Evolutionary conservation across 2,113 vertebrate species (phyloP).

Genomic region (Butorides virescens): DNA sequence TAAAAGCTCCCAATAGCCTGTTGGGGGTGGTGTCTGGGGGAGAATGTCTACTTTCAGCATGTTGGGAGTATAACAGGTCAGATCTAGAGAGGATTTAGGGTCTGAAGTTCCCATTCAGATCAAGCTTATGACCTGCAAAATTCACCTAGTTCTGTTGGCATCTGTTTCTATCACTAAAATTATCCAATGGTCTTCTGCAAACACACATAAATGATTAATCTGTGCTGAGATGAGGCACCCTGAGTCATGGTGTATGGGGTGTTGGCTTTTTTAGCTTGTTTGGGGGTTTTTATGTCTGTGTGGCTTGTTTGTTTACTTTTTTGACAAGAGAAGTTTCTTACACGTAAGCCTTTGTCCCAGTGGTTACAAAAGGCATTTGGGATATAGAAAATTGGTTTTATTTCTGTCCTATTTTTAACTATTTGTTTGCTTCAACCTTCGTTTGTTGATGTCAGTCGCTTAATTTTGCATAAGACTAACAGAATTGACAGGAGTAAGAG

Average conservation of each 20-base stretch:
- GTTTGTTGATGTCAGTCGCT: background rate
- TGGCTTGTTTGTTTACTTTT: too few species aligned
- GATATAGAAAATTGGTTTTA: background rate
- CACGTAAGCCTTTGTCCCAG: background rate
- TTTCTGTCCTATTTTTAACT: background rate
- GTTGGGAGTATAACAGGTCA: background rate
- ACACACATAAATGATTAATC: background rate
- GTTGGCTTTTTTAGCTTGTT: background rate
- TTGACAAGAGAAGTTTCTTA: background rate
- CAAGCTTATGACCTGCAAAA: background rate
- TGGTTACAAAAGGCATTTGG: background rate
- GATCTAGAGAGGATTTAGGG: background rate
- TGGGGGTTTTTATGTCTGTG: too few species aligned
- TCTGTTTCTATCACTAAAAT: background rate
- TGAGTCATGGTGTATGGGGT: background rate
- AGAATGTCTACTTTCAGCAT: background rate
- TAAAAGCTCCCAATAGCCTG: background rate
- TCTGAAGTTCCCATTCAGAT: background rate
- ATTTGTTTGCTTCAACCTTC: background rate
- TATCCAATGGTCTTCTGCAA: background rate
- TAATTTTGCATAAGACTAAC: background rate
- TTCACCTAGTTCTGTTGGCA: background rate
- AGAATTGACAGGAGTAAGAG: background rate
- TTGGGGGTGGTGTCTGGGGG: accelerated
- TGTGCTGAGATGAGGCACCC: background rate